Evolutionary conservation across 2,888 invertebrate genomes (phyloP), one percentile per base, ranked within the genome.

Genomic region (Polyommatus icarus): DNA sequence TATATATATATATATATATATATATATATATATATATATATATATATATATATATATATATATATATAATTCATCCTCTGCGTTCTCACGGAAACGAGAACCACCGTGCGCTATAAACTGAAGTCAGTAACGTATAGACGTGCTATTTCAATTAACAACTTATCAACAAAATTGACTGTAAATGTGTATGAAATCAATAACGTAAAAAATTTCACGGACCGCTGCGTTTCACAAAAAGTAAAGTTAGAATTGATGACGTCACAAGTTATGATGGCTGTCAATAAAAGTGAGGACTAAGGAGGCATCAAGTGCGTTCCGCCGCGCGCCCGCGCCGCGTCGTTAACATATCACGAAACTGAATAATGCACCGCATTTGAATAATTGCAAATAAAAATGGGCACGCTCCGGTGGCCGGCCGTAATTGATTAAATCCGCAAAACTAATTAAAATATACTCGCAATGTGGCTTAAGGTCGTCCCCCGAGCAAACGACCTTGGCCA

Each of bases 321-420:
- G 18, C 78, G 61, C 36, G 76, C 59, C 76, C 79, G 80, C 78
- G 79, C 73, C 71, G 78, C 77, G 73, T 72, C 76, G 78, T 80
- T 79, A 80, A 78, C 78, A 77, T 77, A 77, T 78, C 76, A 77
- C 79, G 76, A 78, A 71, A 73, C 54, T 76, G 67, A 76, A 59
- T 76, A 54, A 71, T 76, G 72, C 57, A 57, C 73, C 40, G 75
- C 76, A 78, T 80, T 81, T 79, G 79, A 78, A 80, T 81, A 79
- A 81, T 81, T 76, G 76, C 79, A 77, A 79, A 76, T 79, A 77
- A 75, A 80, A 57, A 67, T 71, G 59, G 54, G 77, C 79, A 71
- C 79, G 79, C 76, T 78, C 76, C 78, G 79, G 54, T 75, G 75
- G 75, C 24, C 46, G 24, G 50, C 50, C 20, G 73, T 73, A 73